A percentile compares a stretch with the other conserved stretches of the same genome.
phyloP scores from a whole-genome alignment of 2,113 vertebrate species.

The Zosterops pallidus region DNA sequence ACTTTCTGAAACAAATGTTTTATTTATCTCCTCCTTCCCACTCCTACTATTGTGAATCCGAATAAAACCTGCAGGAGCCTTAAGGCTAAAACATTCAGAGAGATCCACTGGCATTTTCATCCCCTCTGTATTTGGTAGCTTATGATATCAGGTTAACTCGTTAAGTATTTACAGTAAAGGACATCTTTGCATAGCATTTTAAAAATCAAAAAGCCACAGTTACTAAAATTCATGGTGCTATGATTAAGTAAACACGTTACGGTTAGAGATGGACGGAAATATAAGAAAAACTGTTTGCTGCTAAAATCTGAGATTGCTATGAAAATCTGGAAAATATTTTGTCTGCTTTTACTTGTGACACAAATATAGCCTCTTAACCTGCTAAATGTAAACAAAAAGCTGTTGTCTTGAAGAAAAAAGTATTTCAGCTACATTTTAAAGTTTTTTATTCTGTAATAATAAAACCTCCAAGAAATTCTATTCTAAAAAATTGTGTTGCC shows the following conservation, averaged over 20 bases:
- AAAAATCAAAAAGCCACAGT: not conserved
- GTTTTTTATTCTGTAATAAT: not conserved
- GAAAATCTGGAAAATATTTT: not conserved
- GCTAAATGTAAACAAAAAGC: not conserved
- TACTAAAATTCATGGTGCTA: not conserved
- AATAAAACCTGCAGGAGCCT: conserved; percentile 52
- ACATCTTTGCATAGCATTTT: not conserved
- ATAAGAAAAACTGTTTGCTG: not conserved
- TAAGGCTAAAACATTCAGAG: conserved; percentile 32
- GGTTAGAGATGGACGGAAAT: not conserved
- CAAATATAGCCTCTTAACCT: not conserved
- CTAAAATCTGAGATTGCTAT: not conserved
- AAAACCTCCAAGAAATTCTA: not conserved
- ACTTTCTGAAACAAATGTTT: conserved; percentile 50
- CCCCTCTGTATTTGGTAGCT: not conserved
- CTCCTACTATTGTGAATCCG: not conserved
- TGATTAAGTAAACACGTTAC: not conserved
- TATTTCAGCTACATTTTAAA: not conserved
- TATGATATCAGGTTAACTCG: not conserved
- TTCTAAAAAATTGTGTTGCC: not conserved
- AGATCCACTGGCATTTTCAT: not conserved
- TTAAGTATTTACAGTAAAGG: not conserved
- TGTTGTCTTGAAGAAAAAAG: not conserved
- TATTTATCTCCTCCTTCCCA: conserved; percentile 52
- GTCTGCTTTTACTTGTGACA: not conserved